Evolutionary conservation across 1,140 invertebrate species (phyloP).

Genomic region (Scylla paramamosain): DNA sequence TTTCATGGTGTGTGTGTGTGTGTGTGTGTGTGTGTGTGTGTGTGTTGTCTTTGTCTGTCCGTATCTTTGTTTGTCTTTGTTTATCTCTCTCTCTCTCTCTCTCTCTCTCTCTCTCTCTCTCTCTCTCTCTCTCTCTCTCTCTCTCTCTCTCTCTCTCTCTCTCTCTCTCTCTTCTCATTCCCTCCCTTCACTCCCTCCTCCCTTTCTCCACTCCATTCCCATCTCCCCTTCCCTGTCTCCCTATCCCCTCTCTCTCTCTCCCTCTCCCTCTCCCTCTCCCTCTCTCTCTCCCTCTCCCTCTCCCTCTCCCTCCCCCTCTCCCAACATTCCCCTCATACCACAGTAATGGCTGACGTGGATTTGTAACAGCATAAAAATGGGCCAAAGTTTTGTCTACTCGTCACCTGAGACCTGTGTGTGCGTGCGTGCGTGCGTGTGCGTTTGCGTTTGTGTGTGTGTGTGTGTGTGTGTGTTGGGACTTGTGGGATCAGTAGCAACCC

Average conservation of each 20-base stretch:
- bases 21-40: neutral
- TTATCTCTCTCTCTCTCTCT: too few relatives aligned
- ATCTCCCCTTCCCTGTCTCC: neutral
- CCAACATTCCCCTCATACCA: neutral
- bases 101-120: neutral
- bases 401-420: neutral
- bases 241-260: neutral
- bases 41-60: neutral
- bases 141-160: neutral
- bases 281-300: too few relatives aligned
- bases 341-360: neutral
- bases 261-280: neutral
- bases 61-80: neutral
- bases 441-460: conserved; percentile 32
- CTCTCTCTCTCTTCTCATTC: neutral
- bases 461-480: neutral
- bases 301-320: neutral
- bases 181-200: neutral
- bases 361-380: neutral
- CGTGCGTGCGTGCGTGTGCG: conserved; percentile 35
- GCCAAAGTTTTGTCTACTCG: neutral
- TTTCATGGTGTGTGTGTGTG: neutral
- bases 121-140: too few relatives aligned
- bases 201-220: neutral
- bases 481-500: too few relatives aligned